phyloP scores from a whole-genome alignment of 2,113 vertebrate species.

The Glaucidium brasilianum region DNA sequence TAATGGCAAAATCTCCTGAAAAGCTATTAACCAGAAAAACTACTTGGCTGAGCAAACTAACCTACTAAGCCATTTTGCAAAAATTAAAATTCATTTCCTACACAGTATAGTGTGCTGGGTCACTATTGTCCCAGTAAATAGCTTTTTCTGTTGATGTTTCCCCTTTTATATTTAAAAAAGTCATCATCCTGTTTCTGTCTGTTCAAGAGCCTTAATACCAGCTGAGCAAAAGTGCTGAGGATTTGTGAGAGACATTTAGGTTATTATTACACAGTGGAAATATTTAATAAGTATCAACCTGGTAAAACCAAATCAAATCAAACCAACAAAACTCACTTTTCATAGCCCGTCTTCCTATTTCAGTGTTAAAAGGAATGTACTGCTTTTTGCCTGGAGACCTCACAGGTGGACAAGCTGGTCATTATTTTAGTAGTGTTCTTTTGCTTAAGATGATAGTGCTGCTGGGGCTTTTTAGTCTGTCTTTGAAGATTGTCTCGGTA shows the following conservation, averaged over 20 bases:
- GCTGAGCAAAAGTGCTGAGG: neutral
- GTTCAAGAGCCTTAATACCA: neutral
- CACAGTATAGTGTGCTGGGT: neutral
- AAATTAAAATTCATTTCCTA: slow-evolving; percentile 51
- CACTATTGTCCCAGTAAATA: neutral
- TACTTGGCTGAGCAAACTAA: neutral
- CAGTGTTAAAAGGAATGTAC: neutral
- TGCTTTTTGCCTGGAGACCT: neutral
- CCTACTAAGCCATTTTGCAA: neutral
- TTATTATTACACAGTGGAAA: neutral
- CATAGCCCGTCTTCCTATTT: neutral
- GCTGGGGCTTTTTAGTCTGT: neutral
- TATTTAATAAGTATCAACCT: neutral
- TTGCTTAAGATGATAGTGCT: neutral
- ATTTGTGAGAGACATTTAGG: neutral
- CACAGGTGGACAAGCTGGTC: neutral
- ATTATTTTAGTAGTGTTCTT: neutral
- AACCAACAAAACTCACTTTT: neutral
- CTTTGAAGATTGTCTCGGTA: neutral
- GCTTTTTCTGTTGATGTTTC: slow-evolving; percentile 14
- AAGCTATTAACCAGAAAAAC: slow-evolving; percentile 26
- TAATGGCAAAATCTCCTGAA: neutral
- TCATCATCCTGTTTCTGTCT: neutral
- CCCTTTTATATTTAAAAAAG: neutral
- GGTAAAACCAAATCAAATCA: neutral